Evolutionary conservation across 2,113 vertebrate genomes (phyloP).

Genomic region (Pao palembangensis): DNA sequence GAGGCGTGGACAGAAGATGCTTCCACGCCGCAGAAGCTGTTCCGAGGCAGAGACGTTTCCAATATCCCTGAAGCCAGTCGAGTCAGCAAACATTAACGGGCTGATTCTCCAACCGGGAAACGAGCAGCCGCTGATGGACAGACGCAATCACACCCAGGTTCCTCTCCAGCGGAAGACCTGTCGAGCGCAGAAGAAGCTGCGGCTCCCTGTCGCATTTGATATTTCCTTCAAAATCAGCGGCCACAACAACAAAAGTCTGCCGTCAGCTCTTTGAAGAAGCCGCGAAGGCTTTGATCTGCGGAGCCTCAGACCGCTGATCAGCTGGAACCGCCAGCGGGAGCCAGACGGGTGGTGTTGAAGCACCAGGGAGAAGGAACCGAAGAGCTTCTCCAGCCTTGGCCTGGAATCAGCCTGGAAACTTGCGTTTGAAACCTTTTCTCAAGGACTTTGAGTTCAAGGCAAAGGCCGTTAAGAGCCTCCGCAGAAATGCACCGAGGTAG

Average conservation of each 20-base stretch:
- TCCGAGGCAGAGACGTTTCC: constrained; percentile 7
- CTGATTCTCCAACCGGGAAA: constrained; percentile 27
- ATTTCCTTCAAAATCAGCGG: not conserved
- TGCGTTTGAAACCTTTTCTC: too few relatives aligned
- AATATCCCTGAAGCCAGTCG: too few relatives aligned
- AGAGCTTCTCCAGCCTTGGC: constrained; percentile 11
- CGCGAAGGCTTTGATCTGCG: not conserved
- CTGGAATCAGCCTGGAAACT: not conserved
- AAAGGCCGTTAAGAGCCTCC: constrained; percentile 47
- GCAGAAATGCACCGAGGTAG: constrained; percentile 50
- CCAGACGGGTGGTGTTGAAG: constrained; percentile 55
- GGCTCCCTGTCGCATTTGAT: not conserved
- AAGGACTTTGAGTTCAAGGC: constrained; percentile 1
- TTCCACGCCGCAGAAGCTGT: constrained; percentile 4
- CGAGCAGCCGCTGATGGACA: constrained; percentile 53
- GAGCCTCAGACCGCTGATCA: constrained; percentile 10
- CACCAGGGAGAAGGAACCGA: not conserved
- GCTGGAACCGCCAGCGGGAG: constrained; percentile 49
- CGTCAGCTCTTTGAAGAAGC: not conserved
- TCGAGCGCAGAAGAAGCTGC: constrained; percentile 19
- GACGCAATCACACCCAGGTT: constrained; percentile 53
- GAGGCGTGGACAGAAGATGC: too few relatives aligned
- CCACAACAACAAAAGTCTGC: not conserved
- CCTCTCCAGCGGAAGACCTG: constrained; percentile 37
- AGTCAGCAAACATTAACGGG: too few relatives aligned